Evolutionary conservation across 2,113 vertebrate genomes (phyloP).

Genomic region (Perccottus glenii): DNA sequence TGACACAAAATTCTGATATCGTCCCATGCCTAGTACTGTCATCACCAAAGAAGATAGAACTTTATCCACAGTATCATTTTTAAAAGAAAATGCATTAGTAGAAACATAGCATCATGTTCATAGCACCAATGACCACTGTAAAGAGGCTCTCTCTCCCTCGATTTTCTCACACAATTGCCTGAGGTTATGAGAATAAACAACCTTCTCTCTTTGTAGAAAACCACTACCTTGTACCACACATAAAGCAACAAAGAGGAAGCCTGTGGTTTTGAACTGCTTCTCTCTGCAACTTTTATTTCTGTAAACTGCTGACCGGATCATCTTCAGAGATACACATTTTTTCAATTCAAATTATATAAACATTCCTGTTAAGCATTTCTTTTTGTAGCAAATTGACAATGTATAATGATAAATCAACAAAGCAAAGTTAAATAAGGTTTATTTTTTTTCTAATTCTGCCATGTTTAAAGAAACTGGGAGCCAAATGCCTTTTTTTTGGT

Average conservation of each 20-base stretch:
- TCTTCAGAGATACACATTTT: background rate
- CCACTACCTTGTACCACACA: constrained; percentile 24
- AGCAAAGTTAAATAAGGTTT: no score
- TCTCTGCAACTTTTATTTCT: constrained; percentile 10
- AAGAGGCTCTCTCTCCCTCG: constrained; percentile 33
- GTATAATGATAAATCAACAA: no score
- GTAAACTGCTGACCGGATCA: background rate
- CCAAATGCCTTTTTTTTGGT: background rate
- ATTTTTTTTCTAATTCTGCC: background rate
- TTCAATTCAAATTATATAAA: background rate
- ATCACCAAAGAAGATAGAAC: background rate
- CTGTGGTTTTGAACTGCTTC: constrained; percentile 8
- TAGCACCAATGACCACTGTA: constrained; percentile 23
- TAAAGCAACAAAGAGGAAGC: constrained; percentile 27
- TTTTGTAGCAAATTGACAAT: no score
- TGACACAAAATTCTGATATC: no score
- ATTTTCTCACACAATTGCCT: constrained; percentile 38
- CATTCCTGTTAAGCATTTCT: background rate
- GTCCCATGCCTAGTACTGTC: no score
- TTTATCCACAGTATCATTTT: background rate
- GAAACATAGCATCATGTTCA: constrained; percentile 10
- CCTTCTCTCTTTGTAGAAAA: constrained; percentile 26
- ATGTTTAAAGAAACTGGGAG: background rate
- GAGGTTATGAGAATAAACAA: constrained; percentile 34
- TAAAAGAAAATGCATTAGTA: background rate